These are phyloP conservation scores for Cheilosia variabilis DNA, from an alignment of 2,888 invertebrate species.

Conservation along the genomic window DNA sequence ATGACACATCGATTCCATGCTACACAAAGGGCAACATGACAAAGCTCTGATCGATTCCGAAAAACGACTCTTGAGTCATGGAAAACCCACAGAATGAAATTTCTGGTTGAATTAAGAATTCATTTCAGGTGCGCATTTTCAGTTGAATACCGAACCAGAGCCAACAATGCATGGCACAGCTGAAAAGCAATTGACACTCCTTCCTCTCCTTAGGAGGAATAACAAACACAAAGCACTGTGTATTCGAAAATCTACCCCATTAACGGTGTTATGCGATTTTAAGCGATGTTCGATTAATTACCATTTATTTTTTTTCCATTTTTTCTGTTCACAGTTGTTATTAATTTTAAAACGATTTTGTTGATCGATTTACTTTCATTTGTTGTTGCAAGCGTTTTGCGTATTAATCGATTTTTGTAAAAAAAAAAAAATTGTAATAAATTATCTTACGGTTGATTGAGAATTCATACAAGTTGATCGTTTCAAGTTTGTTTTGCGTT, in stretches of 20 bases:
- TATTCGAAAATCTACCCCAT: conserved; percentile 1
- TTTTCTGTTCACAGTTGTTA: background rate
- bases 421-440: conserved; percentile 1
- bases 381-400: background rate
- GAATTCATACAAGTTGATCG: conserved; percentile 61
- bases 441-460: conserved; percentile 49
- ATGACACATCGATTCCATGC: no score
- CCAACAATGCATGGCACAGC: conserved; percentile 33
- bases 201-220: conserved; percentile 1
- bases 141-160: conserved; percentile 22
- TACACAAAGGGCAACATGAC: no score
- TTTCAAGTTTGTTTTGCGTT: background rate
- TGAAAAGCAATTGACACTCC: conserved; percentile 46
- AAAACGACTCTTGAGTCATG: no score
- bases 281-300: background rate
- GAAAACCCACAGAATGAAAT: no score
- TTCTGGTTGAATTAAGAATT: conserved; percentile 25
- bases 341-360: conserved; percentile 10
- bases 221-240: conserved; percentile 1
- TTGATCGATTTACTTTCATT: background rate
- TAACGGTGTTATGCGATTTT: background rate
- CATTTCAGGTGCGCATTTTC: conserved; percentile 23
- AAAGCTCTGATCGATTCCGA: no score
- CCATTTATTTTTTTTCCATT: no score
- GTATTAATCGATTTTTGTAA: background rate